These are phyloP conservation scores for Oligia strigilis DNA, from an alignment of 2,888 invertebrate genomes.

Conservation along the genomic window DNA sequence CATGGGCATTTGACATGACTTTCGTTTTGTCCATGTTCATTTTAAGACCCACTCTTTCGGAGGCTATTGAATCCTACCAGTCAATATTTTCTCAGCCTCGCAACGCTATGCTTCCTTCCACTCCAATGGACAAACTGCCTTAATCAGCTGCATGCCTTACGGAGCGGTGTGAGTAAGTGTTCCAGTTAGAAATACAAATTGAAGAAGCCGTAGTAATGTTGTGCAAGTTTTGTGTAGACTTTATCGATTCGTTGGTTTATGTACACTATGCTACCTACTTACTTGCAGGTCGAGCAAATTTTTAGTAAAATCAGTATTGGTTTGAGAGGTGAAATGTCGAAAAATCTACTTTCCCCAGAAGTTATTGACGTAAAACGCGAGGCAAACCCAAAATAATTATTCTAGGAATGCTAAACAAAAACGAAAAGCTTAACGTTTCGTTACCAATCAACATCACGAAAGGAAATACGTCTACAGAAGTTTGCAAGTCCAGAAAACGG, in stretches of 20 bases:
- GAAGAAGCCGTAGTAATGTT: constrained; percentile 31
- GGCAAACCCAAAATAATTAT: not conserved
- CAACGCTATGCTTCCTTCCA: not conserved
- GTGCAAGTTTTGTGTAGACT: constrained; percentile 14
- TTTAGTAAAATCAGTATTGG: not conserved
- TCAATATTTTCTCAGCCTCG: not conserved
- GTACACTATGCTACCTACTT: not conserved
- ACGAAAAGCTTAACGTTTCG: too few relatives aligned
- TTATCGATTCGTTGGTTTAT: constrained; percentile 13
- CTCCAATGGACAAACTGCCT: not conserved
- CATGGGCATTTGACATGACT: too few relatives aligned
- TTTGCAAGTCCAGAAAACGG: constrained; percentile 27
- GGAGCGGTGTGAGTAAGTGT: constrained; percentile 11
- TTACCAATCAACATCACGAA: not conserved
- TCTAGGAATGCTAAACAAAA: not conserved
- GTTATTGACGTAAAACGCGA: not conserved
- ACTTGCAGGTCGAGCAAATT: not conserved
- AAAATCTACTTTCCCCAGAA: too few relatives aligned
- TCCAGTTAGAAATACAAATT: constrained; percentile 41
- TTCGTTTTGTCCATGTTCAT: too few relatives aligned
- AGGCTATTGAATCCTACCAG: not conserved
- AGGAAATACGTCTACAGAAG: constrained; percentile 18
- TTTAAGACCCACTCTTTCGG: too few relatives aligned
- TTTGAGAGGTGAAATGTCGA: not conserved
- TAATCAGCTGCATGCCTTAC: constrained; percentile 34